Evolutionary conservation across 1,140 invertebrate genomes (phyloP).

Genomic region (Temnothorax curvispinosus): DNA sequence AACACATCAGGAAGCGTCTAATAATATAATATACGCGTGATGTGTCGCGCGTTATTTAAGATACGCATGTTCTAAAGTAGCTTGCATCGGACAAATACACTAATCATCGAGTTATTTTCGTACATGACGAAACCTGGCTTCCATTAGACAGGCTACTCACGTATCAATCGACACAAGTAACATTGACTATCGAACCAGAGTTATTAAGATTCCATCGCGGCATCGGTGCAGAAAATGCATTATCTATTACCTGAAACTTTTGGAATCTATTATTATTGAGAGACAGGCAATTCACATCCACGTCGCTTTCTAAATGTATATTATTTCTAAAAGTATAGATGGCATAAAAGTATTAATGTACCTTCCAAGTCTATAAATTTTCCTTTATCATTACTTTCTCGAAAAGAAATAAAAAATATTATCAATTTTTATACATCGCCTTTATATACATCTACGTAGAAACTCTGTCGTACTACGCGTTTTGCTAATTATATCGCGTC

Average conservation of each 20-base stretch:
- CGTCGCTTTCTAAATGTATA: neutral
- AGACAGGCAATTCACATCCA: neutral
- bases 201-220: neutral
- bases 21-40: neutral
- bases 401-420: neutral
- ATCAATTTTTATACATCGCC: neutral
- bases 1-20: neutral
- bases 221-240: neutral
- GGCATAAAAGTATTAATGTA: neutral
- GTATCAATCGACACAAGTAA: neutral
- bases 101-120: neutral
- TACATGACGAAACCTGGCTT: neutral
- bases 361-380: neutral
- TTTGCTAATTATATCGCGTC: neutral
- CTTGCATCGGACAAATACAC: neutral
- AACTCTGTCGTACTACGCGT: neutral
- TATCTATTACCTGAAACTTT: neutral
- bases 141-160: neutral
- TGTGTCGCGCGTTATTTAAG: neutral
- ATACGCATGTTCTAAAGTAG: neutral
- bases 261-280: neutral
- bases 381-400: neutral
- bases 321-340: constrained; percentile 1
- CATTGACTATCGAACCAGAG: neutral
- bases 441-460: neutral